Conservation (phyloP, 2,797 vertebrate genomes). For the Channallabes apus region DNA sequence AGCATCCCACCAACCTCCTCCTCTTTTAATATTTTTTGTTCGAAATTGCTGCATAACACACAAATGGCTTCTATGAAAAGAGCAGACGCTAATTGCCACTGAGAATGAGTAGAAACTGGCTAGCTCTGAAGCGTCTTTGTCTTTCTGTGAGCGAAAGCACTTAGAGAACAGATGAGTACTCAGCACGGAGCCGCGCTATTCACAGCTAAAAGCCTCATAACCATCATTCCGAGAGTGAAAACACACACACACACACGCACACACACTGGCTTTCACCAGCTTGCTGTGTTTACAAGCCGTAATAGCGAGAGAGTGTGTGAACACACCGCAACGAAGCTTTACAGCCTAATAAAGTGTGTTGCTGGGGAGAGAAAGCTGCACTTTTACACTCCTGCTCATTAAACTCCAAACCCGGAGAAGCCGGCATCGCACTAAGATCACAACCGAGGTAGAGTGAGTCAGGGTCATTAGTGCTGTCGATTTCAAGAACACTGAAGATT, state of each 20-base stretch:
- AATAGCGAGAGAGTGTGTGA: constrained; percentile 44
- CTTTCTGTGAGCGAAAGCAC: constrained; percentile 44
- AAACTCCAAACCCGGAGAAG: constrained; percentile 46
- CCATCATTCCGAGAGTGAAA: constrained; percentile 43
- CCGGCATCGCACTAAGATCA: constrained; percentile 25
- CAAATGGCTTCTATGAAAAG: constrained; percentile 26
- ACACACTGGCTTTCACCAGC: constrained; percentile 39
- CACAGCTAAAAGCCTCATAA: constrained; percentile 45
- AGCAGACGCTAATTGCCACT: constrained; percentile 43
- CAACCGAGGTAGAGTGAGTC: constrained; percentile 34
- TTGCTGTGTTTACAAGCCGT: constrained; percentile 54
- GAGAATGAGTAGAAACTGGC: constrained; percentile 45
- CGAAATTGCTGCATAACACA: constrained; percentile 16
- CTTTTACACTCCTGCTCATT: constrained; percentile 49
- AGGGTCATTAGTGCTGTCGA: constrained; percentile 40
- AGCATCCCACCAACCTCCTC: background rate
- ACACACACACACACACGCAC: constrained; percentile 26
- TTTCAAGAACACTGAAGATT: background rate
- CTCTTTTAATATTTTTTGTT: constrained; percentile 31
- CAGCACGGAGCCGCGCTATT: constrained; percentile 33
- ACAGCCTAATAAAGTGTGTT: constrained; percentile 48
- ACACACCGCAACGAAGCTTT: constrained; percentile 46
- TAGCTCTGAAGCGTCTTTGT: constrained; percentile 33
- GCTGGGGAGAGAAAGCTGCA: constrained; percentile 32
- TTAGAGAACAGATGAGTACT: constrained; percentile 46